These are phyloP conservation scores for Osmoderma eremita DNA, from an alignment of 2,888 invertebrate species.

Conservation along the genomic window DNA sequence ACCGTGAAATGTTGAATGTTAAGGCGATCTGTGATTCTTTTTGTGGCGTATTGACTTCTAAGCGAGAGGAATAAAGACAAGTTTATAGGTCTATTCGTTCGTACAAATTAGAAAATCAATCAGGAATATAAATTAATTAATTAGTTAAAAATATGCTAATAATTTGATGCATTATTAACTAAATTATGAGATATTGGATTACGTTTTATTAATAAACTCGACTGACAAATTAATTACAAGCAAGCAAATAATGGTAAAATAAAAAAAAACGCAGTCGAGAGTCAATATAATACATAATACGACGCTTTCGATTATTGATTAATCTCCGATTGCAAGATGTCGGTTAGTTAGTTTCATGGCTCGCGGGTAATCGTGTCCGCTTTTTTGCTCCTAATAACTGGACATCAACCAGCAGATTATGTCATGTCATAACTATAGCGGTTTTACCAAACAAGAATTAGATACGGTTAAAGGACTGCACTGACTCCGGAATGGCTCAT, in stretches of 20 bases:
- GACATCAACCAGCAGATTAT: constrained; percentile 46
- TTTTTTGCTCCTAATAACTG: constrained; percentile 44
- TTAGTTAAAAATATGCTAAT: too few species aligned
- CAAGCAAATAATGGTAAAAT: background rate
- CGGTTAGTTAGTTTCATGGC: constrained; percentile 38
- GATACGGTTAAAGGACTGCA: constrained; percentile 40
- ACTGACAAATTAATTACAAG: too few species aligned
- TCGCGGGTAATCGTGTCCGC: constrained; percentile 36
- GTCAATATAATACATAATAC: constrained; percentile 4
- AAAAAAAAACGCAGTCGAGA: background rate
- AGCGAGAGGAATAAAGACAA: too few species aligned
- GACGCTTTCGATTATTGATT: constrained; percentile 39
- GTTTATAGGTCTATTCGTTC: too few species aligned
- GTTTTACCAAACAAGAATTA: constrained; percentile 46
- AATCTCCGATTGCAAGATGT: constrained; percentile 35
- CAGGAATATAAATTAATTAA: too few species aligned
- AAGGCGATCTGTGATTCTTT: background rate
- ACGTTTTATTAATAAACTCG: too few species aligned
- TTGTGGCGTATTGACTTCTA: too few species aligned
- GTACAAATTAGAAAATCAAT: too few species aligned
- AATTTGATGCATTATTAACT: too few species aligned
- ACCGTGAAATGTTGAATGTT: constrained; percentile 23
- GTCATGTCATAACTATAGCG: constrained; percentile 49
- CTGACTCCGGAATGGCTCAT: constrained; percentile 40
- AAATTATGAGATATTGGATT: too few species aligned